Percentiles rank a stretch among this genome's conserved stretches.
phyloP scores from a whole-genome alignment of 2,888 invertebrate genomes.

The Eupithecia subumbrata region DNA sequence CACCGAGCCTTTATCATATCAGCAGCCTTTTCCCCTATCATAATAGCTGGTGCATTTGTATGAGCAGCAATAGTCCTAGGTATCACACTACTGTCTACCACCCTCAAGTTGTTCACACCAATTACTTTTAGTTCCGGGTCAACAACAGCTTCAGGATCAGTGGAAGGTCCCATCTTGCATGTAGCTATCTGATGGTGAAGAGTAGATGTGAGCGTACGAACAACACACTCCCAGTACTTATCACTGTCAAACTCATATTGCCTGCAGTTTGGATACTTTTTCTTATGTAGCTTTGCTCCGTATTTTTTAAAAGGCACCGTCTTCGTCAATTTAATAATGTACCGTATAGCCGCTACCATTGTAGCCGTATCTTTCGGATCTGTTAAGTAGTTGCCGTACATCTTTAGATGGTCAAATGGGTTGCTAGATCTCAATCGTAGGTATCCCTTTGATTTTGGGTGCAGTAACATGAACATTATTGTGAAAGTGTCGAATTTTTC shows the following conservation, averaged over 20 bases:
- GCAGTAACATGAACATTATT: conserved; percentile 83
- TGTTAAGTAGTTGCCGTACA: conserved; percentile 89
- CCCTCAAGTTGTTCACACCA: conserved; percentile 85
- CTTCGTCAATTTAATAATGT: conserved; percentile 81
- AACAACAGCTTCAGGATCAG: conserved; percentile 85
- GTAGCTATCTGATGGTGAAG: conserved; percentile 88
- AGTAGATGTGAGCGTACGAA: conserved; percentile 84
- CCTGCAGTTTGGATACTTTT: conserved; percentile 82
- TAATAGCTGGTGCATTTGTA: conserved; percentile 87
- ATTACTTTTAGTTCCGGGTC: conserved; percentile 85
- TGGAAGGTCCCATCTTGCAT: conserved; percentile 86
- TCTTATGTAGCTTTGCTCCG: conserved; percentile 82
- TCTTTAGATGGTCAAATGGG: conserved; percentile 86
- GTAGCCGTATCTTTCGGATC: conserved; percentile 84
- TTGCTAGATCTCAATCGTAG: conserved; percentile 85
- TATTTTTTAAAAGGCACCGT: conserved; percentile 85
- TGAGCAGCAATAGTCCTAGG: conserved; percentile 87
- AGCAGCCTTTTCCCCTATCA: conserved; percentile 89
- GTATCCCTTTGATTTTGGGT: conserved; percentile 86
- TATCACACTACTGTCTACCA: conserved; percentile 88
- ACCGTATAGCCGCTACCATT: conserved; percentile 84
- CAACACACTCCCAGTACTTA: conserved; percentile 87
- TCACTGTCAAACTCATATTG: conserved; percentile 82
- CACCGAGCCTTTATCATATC: conserved; percentile 85
- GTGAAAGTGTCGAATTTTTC: conserved; percentile 75